phyloP scores from a whole-genome alignment of 2,888 invertebrate genomes.

The Cremastinae sp. region DNA sequence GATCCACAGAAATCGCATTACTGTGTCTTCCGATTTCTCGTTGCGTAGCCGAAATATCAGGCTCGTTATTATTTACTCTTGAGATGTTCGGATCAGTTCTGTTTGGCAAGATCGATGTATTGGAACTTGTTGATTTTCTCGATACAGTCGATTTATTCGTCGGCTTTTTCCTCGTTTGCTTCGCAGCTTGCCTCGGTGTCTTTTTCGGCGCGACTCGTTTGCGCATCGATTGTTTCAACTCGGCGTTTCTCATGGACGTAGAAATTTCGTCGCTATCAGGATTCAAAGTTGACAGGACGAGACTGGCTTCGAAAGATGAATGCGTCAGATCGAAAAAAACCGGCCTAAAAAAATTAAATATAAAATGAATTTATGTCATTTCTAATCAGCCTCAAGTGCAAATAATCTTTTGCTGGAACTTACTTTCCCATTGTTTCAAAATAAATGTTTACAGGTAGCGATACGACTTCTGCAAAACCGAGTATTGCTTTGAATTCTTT shows the following conservation, averaged over 20 bases:
- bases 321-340: slow-evolving; percentile 88
- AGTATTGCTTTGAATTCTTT: slow-evolving; percentile 92
- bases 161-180: slow-evolving; percentile 23
- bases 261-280: slow-evolving; percentile 80
- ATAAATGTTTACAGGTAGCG: slow-evolving; percentile 85
- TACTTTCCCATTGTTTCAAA: slow-evolving; percentile 90
- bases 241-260: slow-evolving; percentile 77
- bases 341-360: slow-evolving; percentile 82
- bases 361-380: slow-evolving; percentile 19
- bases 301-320: slow-evolving; percentile 88
- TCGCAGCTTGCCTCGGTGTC: slow-evolving; percentile 45
- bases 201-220: slow-evolving; percentile 69
- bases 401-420: slow-evolving; percentile 52
- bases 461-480: slow-evolving; percentile 88
- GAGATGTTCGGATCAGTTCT: slow-evolving; percentile 8
- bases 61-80: slow-evolving; percentile 17
- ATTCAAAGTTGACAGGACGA: slow-evolving; percentile 90
- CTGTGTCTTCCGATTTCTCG: neutral
- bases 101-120: slow-evolving; percentile 1
- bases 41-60: slow-evolving; percentile 13
- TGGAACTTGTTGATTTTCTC: slow-evolving; percentile 24
- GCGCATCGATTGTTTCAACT: slow-evolving; percentile 73
- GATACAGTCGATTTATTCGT: slow-evolving; percentile 36
- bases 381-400: neutral
- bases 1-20: neutral